phyloP scores from a whole-genome alignment of 2,888 invertebrate species.

The Atrina japonica region DNA sequence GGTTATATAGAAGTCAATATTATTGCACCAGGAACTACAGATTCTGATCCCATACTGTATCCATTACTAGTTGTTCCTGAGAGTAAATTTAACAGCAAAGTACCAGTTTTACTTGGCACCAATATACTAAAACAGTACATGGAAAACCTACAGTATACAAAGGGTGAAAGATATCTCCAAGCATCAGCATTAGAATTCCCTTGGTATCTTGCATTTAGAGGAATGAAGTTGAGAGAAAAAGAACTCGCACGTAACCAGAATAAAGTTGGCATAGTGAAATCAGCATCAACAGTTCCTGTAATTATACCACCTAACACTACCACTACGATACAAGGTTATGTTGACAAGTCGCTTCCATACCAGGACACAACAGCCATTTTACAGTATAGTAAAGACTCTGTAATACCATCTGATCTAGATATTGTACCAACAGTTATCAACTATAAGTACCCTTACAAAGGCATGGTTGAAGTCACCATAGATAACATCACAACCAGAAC shows the following conservation, averaged over 20 bases:
- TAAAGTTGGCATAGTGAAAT: conserved; percentile 20
- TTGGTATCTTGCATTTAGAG: conserved; percentile 31
- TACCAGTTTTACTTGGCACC: conserved; percentile 19
- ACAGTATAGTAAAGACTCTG: conserved; percentile 6
- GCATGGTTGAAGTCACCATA: not conserved
- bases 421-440: conserved; percentile 11
- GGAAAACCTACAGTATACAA: not conserved
- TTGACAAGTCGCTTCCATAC: conserved; percentile 11
- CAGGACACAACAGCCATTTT: conserved; percentile 14
- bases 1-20: conserved; percentile 10
- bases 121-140: conserved; percentile 15
- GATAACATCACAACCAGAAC: conserved; percentile 24
- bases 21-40: not conserved
- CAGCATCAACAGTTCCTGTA: conserved; percentile 3
- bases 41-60: no score
- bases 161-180: conserved; percentile 21
- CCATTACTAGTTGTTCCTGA: conserved; percentile 17
- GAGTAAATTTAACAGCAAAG: conserved; percentile 5
- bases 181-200: conserved; percentile 8
- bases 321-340: not conserved
- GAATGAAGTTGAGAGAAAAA: conserved; percentile 18
- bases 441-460: not conserved
- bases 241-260: no score
- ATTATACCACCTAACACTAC: conserved; percentile 12
- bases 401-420: conserved; percentile 10